These are phyloP conservation scores for Propithecus perrieri DNA, from an alignment of 2,797 vertebrate species.

Conservation along the genomic window DNA sequence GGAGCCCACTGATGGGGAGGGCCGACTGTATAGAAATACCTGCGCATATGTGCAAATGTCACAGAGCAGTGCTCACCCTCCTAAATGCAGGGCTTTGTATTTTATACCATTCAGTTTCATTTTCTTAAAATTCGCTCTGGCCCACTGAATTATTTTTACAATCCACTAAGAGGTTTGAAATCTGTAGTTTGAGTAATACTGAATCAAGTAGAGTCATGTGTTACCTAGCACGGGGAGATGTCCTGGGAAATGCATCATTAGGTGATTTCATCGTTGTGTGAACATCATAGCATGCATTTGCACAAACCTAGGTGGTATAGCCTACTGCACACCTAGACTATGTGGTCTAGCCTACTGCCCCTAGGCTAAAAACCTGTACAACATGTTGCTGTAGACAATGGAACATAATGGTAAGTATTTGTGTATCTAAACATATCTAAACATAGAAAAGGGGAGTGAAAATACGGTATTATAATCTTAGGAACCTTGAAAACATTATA, in stretches of 20 bases:
- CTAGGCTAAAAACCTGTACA: background rate
- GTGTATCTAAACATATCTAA: background rate
- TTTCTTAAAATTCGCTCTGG: background rate
- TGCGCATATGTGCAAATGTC: too few species aligned
- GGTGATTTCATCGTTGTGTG: background rate
- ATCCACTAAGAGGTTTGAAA: background rate
- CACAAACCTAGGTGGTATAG: background rate
- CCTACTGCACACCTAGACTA: too few species aligned
- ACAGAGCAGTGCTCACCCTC: background rate
- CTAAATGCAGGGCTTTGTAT: background rate
- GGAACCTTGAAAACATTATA: background rate
- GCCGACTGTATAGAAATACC: background rate
- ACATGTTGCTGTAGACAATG: background rate
- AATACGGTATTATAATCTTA: background rate
- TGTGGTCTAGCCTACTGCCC: background rate
- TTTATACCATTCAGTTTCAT: background rate
- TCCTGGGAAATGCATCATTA: background rate
- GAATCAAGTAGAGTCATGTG: background rate
- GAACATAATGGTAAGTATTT: background rate
- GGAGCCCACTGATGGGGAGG: background rate
- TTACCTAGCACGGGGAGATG: background rate
- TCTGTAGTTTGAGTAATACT: constrained; percentile 7
- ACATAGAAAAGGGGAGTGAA: background rate
- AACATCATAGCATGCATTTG: background rate
- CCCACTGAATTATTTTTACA: background rate